Evolutionary conservation across 1,140 invertebrate genomes (phyloP).

Genomic region (Diprion similis): DNA sequence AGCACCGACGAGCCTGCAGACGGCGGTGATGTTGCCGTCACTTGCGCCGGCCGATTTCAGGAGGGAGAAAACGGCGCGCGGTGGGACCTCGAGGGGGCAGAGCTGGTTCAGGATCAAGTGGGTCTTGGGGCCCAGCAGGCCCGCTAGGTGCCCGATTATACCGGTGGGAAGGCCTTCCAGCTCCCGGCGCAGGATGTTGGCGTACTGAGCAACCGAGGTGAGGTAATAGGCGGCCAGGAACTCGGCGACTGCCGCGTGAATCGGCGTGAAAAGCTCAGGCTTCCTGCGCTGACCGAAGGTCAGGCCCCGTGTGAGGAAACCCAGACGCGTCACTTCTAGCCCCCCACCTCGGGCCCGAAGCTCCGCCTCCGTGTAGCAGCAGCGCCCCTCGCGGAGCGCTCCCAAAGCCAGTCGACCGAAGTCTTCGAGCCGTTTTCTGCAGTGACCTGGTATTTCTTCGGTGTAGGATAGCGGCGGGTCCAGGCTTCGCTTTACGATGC

Average conservation of each 20-base stretch:
- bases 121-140: conserved; percentile 58
- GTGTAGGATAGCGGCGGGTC: conserved; percentile 42
- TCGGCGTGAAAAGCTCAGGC: conserved; percentile 56
- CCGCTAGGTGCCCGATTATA: conserved; percentile 60
- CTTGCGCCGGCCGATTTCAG: conserved; percentile 61
- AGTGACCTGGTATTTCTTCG: conserved; percentile 58
- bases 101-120: conserved; percentile 60
- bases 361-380: conserved; percentile 59
- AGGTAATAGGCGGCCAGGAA: conserved; percentile 66
- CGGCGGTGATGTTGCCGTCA: conserved; percentile 60
- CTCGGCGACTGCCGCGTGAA: conserved; percentile 61
- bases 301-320: conserved; percentile 55
- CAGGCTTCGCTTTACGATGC: conserved; percentile 55
- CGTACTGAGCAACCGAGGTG: conserved; percentile 61
- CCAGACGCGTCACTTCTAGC: conserved; percentile 56
- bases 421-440: conserved; percentile 60
- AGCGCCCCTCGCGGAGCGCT: conserved; percentile 57
- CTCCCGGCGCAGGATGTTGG: conserved; percentile 61
- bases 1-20: conserved; percentile 58
- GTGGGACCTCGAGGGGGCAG: conserved; percentile 60
- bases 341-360: conserved; percentile 49
- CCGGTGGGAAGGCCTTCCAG: conserved; percentile 60
- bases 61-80: conserved; percentile 60
- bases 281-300: conserved; percentile 52
- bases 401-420: conserved; percentile 60